Evolutionary conservation across 1,140 invertebrate genomes (phyloP), one percentile per base, ranked within the genome.

Genomic region (Drosophila cardini): DNA sequence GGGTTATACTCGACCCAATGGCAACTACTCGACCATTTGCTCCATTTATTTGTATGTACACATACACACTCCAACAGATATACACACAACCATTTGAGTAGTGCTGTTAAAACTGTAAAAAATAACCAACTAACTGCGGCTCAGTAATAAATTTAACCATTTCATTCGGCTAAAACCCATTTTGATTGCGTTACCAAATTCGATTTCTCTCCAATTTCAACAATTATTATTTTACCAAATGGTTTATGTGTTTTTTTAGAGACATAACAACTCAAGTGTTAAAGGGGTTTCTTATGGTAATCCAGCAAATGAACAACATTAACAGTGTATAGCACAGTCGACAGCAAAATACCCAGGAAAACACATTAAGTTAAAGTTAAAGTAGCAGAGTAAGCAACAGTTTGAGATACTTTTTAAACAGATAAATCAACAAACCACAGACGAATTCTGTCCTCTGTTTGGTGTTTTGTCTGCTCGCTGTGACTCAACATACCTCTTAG

Each of bases 11-110:
- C 82, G 82, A 86, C 78, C 82, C 82, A 85, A 85, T 85, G 81
- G 62, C 82, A 77, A 67, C 78, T 80, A 87, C 83, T 86, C 83
- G 83, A 86, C 83, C 83, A 87, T 86, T 86, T 86, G 83, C 83
- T 87, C 83, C 83, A 86, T 86, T 86, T 86, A 86, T 72, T 62
- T 79, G 68, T 56, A 72, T 26, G 72, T 55, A 69, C 58, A 76
- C 63, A 76, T 63, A 36, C 36, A 57, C n/a, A 76, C 34, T 46
- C 56, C 4, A 26, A 15, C 34, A 60, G 21, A 48, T 7, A 36
- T 32, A 52, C 38, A 26, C 38, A 60, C 32, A 46, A 4, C 74
- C 77, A 71, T 82, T 82, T 79, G 57, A 48, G 9, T 75, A 68
- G 48, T 76, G 83, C 78, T 57, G 50, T 67, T 86, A 43, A 86